Evolutionary conservation across 2,797 vertebrate genomes (phyloP), one percentile per base, ranked within the genome.

Genomic region (Gymnodraco acuticeps): DNA sequence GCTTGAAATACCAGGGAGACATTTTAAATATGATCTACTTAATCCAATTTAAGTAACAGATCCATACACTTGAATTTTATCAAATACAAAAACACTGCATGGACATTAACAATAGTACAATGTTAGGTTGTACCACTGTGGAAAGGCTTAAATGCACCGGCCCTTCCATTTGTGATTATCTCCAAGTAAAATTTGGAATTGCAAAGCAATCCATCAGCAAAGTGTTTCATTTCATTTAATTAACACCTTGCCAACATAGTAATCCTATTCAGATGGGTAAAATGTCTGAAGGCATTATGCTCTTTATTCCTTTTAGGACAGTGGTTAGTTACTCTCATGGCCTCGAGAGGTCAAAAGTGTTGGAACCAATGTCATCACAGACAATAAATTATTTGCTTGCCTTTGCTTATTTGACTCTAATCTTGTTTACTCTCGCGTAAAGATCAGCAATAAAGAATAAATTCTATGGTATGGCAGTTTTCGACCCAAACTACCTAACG

Each of bases 381-480:
- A 63, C 16, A 16, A 45, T 12, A 70, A 10, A 43, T 53, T 5
- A 1, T 16, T 45, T 59, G 56, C 23, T 23, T 23, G 23, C 23
- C 23, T 23, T 23, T 23, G 23, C 19, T 63, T 11, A 19, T 70
- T 2, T 17, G 46, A 48, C 41, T 75, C 13, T 20, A n/a, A 77
- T 56, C 12, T 9, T 15, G 9, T 56, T 65, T 66, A 66, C 8
- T 3, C 43, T 42, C 5, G 12, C 42, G 51, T 66, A n/a, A 60
- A 54, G 45, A 66, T 43, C 10, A 6, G 27, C 27, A 27, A 27
- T 27, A 27, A 27, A 72, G 42, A 62, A 27, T 12, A 60, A 72
- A 73, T 27, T 27, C 23, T 23, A 23, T 27, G 27, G 27, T 4
- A 27, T 33, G 47, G 68, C 8, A 9, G 23, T 45, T 50, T 48